Base-by-base conservation (phyloP, 2,797 vertebrate genomes). In the Sciurus vulgaris region DNA sequence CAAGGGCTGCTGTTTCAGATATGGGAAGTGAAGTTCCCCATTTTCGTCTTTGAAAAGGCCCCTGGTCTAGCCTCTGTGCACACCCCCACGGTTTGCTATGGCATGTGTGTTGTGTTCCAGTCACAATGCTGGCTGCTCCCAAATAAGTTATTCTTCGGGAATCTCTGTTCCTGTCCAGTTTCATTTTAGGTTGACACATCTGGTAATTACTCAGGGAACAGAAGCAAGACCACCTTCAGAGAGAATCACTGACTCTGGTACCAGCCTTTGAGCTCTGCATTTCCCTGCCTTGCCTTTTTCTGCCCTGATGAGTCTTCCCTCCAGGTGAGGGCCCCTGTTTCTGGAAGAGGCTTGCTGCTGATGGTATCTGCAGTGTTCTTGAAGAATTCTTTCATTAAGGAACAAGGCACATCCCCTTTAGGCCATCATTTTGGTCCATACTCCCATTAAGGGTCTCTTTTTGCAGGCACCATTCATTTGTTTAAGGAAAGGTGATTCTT, bases 261-360 rank as follows among this genome's bases (percentile, higher is more conserved):
- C 0, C 18, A n/a, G 17, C 5, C 15, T 17, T 18, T 13, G 14
- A 56, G 49, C 26, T 28, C 67, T 18, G 24, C 35, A 33, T 54
- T 5, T n/a, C 44, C 44, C 6, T 7, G 8, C 9, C 49, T 10
- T 2, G 47, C 22, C 33, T 3, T 13, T 44, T 41, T 30, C 35
- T 41, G 28, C 35, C 14, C 33, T 20, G n/a, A 20, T 33, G 13
- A 22, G 30, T 87, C 70, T 74, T 74, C 26, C 24, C 30, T 87
- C 18, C 1, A 20, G 5, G 1, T 0, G 13, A 69, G 61, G 9
- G 44, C n/a, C 1, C 2, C 7, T 26, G 15, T 7, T 7, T n/a
- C 24, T 72, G 18, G 30, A 6, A 47, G 4, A 33, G 30, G 26
- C 18, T 44, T 11, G 10, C 5, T 87, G 69, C 26, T 61, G 17